These are phyloP conservation scores for Drosophila bipectinata DNA, from an alignment of 1,140 invertebrate genomes.

Conservation along the genomic window DNA sequence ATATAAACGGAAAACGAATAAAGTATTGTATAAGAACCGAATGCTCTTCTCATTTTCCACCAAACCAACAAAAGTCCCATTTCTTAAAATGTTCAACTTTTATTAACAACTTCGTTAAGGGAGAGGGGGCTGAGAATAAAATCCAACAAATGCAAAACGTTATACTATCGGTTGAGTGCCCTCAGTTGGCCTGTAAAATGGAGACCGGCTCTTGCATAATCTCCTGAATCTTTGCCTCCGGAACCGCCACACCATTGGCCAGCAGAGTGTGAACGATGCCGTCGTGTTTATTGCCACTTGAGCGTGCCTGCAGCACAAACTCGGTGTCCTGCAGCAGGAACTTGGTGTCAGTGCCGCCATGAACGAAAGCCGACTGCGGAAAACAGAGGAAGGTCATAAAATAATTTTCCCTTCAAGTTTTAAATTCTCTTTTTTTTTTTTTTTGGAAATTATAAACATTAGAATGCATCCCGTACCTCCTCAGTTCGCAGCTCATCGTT, in stretches of 20 bases:
- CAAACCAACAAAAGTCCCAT: too few species aligned
- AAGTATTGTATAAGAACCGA: slow-evolving; percentile 69
- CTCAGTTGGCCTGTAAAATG: slow-evolving; percentile 68
- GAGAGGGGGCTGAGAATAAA: not conserved
- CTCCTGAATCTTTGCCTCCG: slow-evolving; percentile 80
- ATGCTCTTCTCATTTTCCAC: not conserved
- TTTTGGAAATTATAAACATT: too few species aligned
- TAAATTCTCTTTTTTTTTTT: too few species aligned
- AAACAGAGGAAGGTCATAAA: slow-evolving; percentile 39
- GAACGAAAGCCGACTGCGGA: slow-evolving; percentile 90
- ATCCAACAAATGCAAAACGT: slow-evolving; percentile 50
- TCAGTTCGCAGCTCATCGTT: slow-evolving; percentile 79
- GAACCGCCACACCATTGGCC: slow-evolving; percentile 70
- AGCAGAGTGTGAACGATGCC: slow-evolving; percentile 75
- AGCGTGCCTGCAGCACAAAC: slow-evolving; percentile 77
- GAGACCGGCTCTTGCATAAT: slow-evolving; percentile 81
- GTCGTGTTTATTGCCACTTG: slow-evolving; percentile 81
- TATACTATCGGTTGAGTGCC: slow-evolving; percentile 4
- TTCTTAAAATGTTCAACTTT: slow-evolving; percentile 15
- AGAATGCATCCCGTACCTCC: slow-evolving; percentile 28
- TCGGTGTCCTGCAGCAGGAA: slow-evolving; percentile 85
- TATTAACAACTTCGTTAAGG: slow-evolving; percentile 34
- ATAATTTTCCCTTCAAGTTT: too few species aligned
- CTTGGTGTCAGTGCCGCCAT: slow-evolving; percentile 92
- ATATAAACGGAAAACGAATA: slow-evolving; percentile 76